Evolutionary conservation across 2,797 vertebrate genomes (phyloP).

Genomic region (Scomberomorus guttatus): DNA sequence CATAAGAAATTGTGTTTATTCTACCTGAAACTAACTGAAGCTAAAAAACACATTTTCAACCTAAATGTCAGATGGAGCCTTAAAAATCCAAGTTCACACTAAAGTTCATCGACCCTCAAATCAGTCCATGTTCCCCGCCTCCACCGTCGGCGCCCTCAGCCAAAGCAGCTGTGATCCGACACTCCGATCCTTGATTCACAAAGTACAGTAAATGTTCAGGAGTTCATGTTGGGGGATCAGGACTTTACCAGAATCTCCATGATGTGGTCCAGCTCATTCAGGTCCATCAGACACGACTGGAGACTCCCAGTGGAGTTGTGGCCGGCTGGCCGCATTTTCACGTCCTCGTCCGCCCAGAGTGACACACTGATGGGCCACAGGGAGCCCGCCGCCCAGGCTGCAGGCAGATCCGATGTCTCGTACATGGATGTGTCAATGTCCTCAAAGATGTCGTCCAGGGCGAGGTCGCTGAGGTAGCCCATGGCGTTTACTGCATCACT

Average conservation of each 20-base stretch:
- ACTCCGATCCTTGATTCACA: background rate
- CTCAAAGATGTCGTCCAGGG: slow-evolving; percentile 91
- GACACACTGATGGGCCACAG: slow-evolving; percentile 78
- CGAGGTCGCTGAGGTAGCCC: slow-evolving; percentile 90
- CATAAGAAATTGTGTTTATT: slow-evolving; percentile 1
- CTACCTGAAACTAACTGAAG: background rate
- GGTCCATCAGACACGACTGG: slow-evolving; percentile 88
- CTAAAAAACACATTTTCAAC: background rate
- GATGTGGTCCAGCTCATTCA: slow-evolving; percentile 92
- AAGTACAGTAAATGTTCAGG: slow-evolving; percentile 9
- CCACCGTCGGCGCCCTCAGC: background rate
- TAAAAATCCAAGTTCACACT: slow-evolving; percentile 6
- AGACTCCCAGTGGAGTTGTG: slow-evolving; percentile 82
- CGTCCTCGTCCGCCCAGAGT: slow-evolving; percentile 82
- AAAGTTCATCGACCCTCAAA: background rate
- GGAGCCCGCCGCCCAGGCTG: slow-evolving; percentile 73
- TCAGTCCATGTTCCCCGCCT: background rate
- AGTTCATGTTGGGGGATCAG: slow-evolving; percentile 70
- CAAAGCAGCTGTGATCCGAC: background rate
- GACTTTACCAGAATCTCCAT: slow-evolving; percentile 92
- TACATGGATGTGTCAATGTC: slow-evolving; percentile 94
- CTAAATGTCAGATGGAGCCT: slow-evolving; percentile 31
- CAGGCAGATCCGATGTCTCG: slow-evolving; percentile 87
- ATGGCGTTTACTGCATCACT: slow-evolving; percentile 88
- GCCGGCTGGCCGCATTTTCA: slow-evolving; percentile 80